These are phyloP conservation scores for Agriopis aurantiaria DNA, from an alignment of 2,888 invertebrate genomes.

Conservation along the genomic window DNA sequence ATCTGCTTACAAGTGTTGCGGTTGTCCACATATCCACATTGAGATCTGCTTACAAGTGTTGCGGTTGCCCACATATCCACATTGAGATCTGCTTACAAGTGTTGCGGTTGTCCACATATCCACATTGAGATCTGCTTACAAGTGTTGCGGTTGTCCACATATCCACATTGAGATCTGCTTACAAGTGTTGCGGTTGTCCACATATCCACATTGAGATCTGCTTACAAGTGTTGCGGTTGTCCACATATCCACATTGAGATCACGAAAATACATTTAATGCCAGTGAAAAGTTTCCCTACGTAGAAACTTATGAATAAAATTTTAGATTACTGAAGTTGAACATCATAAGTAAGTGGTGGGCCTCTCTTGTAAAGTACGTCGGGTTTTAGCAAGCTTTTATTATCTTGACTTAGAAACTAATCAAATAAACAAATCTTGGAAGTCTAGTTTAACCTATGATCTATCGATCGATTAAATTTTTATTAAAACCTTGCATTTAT, in stretches of 20 bases:
- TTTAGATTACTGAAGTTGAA: no score
- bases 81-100: slow-evolving; percentile 7
- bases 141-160: slow-evolving; percentile 4
- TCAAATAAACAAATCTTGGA: no score
- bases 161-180: slow-evolving; percentile 3
- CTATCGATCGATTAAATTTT: no score
- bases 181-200: slow-evolving; percentile 9
- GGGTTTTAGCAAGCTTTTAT: neutral
- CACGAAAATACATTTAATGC: neutral
- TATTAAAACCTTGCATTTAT: no score
- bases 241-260: slow-evolving; percentile 3
- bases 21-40: slow-evolving; percentile 1
- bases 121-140: slow-evolving; percentile 10
- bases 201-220: neutral
- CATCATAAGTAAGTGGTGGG: neutral
- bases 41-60: slow-evolving; percentile 10
- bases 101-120: slow-evolving; percentile 4
- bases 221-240: slow-evolving; percentile 9
- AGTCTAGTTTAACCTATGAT: no score
- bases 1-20: slow-evolving; percentile 9
- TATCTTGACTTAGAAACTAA: no score
- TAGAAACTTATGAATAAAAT: neutral
- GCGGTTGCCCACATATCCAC: slow-evolving; percentile 3
- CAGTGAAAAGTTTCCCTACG: neutral
- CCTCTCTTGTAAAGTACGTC: neutral